Percentiles rank a stretch among this genome's conserved stretches.
phyloP scores from a whole-genome alignment of 2,888 invertebrate species.

The Drosophila heteroneura region DNA sequence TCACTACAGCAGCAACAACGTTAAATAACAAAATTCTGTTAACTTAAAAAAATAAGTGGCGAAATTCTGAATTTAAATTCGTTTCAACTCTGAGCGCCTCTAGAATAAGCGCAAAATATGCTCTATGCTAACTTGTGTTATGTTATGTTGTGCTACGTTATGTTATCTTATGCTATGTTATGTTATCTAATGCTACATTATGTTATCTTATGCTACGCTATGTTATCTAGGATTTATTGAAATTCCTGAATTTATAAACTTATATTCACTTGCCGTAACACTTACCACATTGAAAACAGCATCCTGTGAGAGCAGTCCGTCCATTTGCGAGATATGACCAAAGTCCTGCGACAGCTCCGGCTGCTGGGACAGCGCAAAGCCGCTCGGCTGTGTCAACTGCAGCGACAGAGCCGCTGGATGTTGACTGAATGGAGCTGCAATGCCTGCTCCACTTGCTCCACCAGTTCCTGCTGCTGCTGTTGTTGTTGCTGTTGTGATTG shows the following conservation, averaged over 20 bases:
- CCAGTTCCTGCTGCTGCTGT: slow-evolving; percentile 1
- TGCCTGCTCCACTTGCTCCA: slow-evolving; percentile 1
- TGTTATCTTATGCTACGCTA: neutral
- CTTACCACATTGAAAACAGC: slow-evolving; percentile 82
- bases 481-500: slow-evolving; percentile 11
- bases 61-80: neutral
- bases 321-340: slow-evolving; percentile 92
- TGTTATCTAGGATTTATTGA: neutral
- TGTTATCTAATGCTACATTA: neutral
- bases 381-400: slow-evolving; percentile 89
- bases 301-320: slow-evolving; percentile 97
- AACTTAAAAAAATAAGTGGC: neutral
- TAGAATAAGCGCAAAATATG: neutral
- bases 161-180: neutral
- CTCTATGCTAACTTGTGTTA: neutral
- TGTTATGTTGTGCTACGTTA: too few relatives aligned
- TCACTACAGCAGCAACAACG: neutral
- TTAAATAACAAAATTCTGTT: neutral
- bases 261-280: slow-evolving; percentile 16
- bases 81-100: neutral
- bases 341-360: slow-evolving; percentile 85
- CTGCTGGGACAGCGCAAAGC: slow-evolving; percentile 89
- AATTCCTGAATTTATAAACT: neutral
- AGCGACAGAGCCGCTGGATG: slow-evolving; percentile 88
- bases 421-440: slow-evolving; percentile 88